A percentile compares a stretch with the other conserved stretches of the same genome.
phyloP scores from a whole-genome alignment of 1,140 invertebrate genomes.

The Nomia melanderi region DNA sequence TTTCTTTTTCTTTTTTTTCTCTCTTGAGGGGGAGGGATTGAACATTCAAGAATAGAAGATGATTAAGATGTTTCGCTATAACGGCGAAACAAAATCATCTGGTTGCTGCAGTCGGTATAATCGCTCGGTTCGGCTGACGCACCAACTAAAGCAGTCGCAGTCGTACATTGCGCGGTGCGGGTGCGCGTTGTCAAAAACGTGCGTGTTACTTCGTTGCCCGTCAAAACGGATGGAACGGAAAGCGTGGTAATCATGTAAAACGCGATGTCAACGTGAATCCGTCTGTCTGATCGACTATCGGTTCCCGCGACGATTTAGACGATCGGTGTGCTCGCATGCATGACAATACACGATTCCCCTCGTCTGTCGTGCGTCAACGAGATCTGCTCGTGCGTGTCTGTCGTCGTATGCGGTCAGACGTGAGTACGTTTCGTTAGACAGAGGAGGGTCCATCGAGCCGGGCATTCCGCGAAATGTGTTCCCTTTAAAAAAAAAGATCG shows the following conservation, averaged over 20 bases:
- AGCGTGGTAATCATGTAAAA: constrained; percentile 44
- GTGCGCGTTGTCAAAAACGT: constrained; percentile 55
- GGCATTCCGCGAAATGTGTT: constrained; percentile 33
- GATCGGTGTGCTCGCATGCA: background rate
- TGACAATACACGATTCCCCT: background rate
- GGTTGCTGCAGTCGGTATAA: constrained; percentile 10
- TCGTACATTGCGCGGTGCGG: constrained; percentile 26
- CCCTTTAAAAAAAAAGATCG: constrained; percentile 13
- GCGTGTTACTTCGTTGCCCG: constrained; percentile 49
- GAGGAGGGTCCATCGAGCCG: constrained; percentile 4
- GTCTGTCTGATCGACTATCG: background rate
- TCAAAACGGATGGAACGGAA: constrained; percentile 45
- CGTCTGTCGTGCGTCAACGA: background rate
- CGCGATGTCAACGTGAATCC: constrained; percentile 8
- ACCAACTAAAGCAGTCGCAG: constrained; percentile 3
- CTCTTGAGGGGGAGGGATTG: background rate
- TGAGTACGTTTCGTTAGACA: background rate
- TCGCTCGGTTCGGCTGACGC: background rate
- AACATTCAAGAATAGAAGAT: background rate
- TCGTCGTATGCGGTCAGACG: too few species aligned
- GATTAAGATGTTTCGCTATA: background rate
- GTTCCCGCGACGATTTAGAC: background rate
- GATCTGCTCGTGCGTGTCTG: constrained; percentile 4
- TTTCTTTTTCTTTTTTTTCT: too few species aligned
- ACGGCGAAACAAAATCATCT: background rate